Evolutionary conservation across 2,888 invertebrate species (phyloP), one percentile per base, ranked within the genome.

Genomic region (Philereme vetulata): DNA sequence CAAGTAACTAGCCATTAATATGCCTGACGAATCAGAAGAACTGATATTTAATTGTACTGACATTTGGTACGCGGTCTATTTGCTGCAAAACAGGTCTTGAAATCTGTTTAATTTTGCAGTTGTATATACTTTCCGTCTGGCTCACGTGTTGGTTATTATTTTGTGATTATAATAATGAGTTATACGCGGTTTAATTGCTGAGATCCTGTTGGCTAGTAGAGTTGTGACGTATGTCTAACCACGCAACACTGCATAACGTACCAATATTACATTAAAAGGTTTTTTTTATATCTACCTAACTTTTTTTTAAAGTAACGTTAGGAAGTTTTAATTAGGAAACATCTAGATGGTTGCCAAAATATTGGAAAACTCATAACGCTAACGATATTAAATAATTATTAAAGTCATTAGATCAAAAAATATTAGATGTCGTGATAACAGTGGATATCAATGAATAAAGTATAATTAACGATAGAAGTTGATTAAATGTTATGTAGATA

Each of bases 31-130:
- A 36, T 62, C 62, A 44, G 48, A 51, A 51, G 38, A 48, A 55
- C 43, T 0, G 10, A 40, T 57, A 60, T 60, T 54, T 54, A 60
- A 60, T 51, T 54, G 36, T 55, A 38, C 40, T 47, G 32, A 51
- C 51, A 57, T 64, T 54, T 51, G 43, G 57, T 63, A 35, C 43
- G 9, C 21, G 6, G 38, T 32, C 32, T 5, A 10, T 42, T n/a
- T 21, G 33, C 33, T 50, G 40, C 9, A 4, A 42, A 33, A 42
- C 33, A 8, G 52, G 48, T 45, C 45, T 9, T 34, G 46, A 42
- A 53, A 38, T 46, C 40, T 44, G 32, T 45, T 21, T 32, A 45
- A 5, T 21, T 45, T 45, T 45, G 45, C 32, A 10, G 45, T 32
- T 45, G 21, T 32, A 38, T 11, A 45, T 45, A 42, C 42, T 42